phyloP scores from a whole-genome alignment of 2,113 vertebrate species.

The Chunga burmeisteri region DNA sequence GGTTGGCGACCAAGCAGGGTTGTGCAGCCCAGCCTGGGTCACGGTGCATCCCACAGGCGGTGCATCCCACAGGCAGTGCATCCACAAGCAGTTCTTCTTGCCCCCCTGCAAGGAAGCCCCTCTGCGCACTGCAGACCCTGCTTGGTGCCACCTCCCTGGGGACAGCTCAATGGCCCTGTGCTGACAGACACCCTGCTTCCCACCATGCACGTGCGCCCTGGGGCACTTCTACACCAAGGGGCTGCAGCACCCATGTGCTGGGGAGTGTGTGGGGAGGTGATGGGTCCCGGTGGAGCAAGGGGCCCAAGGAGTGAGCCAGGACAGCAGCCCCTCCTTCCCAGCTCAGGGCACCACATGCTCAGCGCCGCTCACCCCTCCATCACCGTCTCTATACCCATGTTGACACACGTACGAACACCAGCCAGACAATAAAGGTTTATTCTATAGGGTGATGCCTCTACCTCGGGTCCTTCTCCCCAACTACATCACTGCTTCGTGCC shows the following conservation, averaged over 20 bases:
- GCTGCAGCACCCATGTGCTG: background rate
- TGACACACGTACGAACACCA: constrained; percentile 40
- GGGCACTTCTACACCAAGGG: background rate
- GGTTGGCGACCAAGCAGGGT: background rate
- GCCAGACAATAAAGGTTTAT: constrained; percentile 59
- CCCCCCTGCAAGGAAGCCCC: background rate
- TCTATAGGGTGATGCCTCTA: background rate
- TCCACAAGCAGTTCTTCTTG: background rate
- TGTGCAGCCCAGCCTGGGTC: background rate
- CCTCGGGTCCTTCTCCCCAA: background rate
- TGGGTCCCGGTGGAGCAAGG: background rate
- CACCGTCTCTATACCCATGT: background rate
- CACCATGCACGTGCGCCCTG: background rate
- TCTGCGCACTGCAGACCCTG: background rate
- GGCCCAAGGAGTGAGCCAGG: background rate
- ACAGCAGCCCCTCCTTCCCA: background rate
- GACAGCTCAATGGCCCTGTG: background rate
- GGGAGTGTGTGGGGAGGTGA: background rate
- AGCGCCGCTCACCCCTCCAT: background rate
- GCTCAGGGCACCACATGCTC: background rate
- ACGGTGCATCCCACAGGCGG: background rate
- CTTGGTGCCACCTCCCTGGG: background rate
- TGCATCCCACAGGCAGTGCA: background rate
- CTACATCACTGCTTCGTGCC: background rate
- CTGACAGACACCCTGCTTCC: background rate